phyloP scores from a whole-genome alignment of 2,797 vertebrate species.

The Champsocephalus gunnari region DNA sequence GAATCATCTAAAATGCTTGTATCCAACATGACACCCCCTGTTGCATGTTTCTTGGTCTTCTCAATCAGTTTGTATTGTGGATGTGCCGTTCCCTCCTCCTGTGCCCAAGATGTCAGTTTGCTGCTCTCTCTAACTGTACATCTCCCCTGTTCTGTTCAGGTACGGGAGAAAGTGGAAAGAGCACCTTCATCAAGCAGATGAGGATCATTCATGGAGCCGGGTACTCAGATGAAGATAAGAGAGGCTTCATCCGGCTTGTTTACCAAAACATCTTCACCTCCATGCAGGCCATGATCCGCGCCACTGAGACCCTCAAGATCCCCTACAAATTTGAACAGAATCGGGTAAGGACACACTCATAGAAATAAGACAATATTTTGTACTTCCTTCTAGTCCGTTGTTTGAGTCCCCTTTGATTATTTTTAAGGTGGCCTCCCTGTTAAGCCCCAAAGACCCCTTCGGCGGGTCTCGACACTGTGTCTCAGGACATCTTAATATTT shows the following conservation, averaged over 20 bases:
- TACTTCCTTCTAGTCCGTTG: not conserved
- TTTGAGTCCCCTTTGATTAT: not conserved
- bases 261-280: constrained; percentile 98
- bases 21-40: not conserved
- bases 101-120: not conserved
- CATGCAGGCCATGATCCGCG: constrained; percentile 97
- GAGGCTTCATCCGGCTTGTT: constrained; percentile 94
- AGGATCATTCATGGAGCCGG: constrained; percentile 96
- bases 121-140: not conserved
- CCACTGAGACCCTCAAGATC: constrained; percentile 95
- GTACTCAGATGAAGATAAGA: constrained; percentile 95
- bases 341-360: constrained; percentile 82
- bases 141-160: constrained; percentile 74
- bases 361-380: not conserved
- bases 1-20: not conserved
- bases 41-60: not conserved
- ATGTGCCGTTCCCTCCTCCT: not conserved
- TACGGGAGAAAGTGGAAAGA: constrained; percentile 96
- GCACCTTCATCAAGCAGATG: constrained; percentile 98
- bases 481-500: no score
- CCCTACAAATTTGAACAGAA: constrained; percentile 95
- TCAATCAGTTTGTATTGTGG: not conserved
- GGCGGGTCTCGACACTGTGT: no score
- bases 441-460: no score
- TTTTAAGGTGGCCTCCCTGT: not conserved